Conservation (phyloP, 37 sponge, comb jelly and placozoan species). For the Halisarca cf. caerulea region DNA sequence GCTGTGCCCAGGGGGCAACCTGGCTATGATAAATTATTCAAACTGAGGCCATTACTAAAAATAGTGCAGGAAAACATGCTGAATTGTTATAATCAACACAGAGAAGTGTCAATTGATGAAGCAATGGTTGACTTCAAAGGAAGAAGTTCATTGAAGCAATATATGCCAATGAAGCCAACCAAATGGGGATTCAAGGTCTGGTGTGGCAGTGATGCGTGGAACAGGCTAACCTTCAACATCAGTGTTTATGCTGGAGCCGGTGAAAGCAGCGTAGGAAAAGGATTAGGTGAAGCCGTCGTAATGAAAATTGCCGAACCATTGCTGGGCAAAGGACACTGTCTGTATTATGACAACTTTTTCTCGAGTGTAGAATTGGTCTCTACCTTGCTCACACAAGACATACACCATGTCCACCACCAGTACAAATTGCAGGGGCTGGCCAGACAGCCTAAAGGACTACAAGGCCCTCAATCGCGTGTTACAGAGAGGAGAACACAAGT, state of each 20-base stretch:
- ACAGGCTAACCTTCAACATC: neutral
- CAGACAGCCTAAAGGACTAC: neutral
- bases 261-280: no score
- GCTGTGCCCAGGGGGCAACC: neutral
- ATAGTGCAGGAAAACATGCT: neutral
- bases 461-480: neutral
- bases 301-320: neutral
- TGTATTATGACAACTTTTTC: constrained; percentile 13
- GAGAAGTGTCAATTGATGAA: constrained; percentile 26
- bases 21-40: neutral
- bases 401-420: neutral
- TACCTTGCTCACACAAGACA: neutral
- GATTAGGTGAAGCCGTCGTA: no score
- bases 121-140: constrained; percentile 32
- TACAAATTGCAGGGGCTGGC: neutral
- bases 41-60: neutral
- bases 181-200: constrained; percentile 37
- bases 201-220: neutral
- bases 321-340: neutral
- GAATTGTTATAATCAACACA: constrained; percentile 5
- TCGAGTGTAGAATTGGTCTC: neutral
- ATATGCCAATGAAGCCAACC: constrained; percentile 36
- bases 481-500: neutral
- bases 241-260: no score
- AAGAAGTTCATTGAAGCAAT: constrained; percentile 25